phyloP scores from a whole-genome alignment of 2,113 vertebrate genomes.

The Pollachius pollachius region DNA sequence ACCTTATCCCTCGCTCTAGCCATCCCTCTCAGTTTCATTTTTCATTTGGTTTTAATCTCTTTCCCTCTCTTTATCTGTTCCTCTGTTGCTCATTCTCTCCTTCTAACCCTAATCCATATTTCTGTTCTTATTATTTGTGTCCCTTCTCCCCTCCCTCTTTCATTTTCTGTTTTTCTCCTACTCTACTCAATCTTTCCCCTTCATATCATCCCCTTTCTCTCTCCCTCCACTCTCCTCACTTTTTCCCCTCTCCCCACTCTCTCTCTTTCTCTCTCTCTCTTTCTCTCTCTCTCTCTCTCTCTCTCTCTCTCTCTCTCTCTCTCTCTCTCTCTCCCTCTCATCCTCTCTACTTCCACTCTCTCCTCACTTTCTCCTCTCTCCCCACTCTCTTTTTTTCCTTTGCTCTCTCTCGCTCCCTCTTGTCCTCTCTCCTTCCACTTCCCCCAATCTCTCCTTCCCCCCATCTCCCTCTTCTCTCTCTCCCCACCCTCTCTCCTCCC shows the following conservation, averaged over 20 bases:
- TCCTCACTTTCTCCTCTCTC: not conserved
- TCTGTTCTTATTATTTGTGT: too few species aligned
- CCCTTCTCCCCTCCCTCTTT: conserved; percentile 8
- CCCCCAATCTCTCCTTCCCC: not conserved
- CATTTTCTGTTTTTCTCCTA: conserved; percentile 27
- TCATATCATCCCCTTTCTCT: conserved; percentile 50
- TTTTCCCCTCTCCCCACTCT: not conserved
- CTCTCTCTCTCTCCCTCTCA: not conserved
- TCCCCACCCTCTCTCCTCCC: conserved; percentile 18
- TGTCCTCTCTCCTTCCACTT: conserved; percentile 10
- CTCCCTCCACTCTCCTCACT: conserved; percentile 12
- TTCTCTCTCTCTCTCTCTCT: conserved; percentile 8
- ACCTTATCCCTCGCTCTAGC: too few species aligned
- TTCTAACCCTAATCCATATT: not conserved
- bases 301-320: not conserved
- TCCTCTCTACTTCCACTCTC: too few species aligned
- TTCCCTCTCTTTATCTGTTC: conserved; percentile 45
- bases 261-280: conserved; percentile 10
- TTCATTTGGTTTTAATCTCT: not conserved
- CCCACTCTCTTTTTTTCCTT: conserved; percentile 46
- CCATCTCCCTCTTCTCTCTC: too few species aligned
- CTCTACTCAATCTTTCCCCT: conserved; percentile 28
- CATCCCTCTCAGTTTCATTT: too few species aligned
- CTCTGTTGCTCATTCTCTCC: not conserved
- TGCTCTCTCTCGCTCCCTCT: not conserved